These are phyloP conservation scores for Mormyrops boulengeri DNA, from an alignment of 2,797 vertebrate species.

Conservation along the genomic window DNA sequence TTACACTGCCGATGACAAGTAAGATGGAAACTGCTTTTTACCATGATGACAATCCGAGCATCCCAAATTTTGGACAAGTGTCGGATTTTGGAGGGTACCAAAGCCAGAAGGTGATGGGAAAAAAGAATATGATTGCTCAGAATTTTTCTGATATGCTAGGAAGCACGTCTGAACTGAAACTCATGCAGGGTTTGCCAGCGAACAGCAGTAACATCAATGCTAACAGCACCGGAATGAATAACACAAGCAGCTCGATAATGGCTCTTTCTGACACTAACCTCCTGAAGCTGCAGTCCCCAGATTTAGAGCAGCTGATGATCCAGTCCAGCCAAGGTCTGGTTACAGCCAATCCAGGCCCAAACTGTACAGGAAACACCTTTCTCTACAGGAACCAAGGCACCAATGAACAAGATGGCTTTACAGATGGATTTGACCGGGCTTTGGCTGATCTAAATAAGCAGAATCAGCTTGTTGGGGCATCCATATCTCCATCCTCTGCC, in stretches of 20 bases:
- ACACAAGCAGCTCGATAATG: constrained; percentile 46
- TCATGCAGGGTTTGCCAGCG: constrained; percentile 36
- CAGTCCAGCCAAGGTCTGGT: constrained; percentile 67
- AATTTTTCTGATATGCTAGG: constrained; percentile 39
- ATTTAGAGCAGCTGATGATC: constrained; percentile 66
- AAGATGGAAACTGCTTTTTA: constrained; percentile 70
- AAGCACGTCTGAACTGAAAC: constrained; percentile 33
- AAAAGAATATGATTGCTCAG: constrained; percentile 54
- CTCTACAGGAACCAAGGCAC: constrained; percentile 65
- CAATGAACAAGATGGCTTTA: constrained; percentile 79
- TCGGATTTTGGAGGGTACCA: constrained; percentile 61
- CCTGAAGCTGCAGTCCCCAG: constrained; percentile 57
- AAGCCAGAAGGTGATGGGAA: constrained; percentile 60
- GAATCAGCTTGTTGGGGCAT: constrained; percentile 71
- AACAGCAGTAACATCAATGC: constrained; percentile 40
- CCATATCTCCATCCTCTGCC: constrained; percentile 62
- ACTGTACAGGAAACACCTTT: constrained; percentile 45
- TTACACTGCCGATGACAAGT: constrained; percentile 41
- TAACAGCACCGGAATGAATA: constrained; percentile 43
- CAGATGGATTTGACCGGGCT: constrained; percentile 79
- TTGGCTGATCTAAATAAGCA: constrained; percentile 82
- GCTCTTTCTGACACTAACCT: constrained; percentile 56
- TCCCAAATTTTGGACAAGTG: constrained; percentile 51
- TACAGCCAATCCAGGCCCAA: constrained; percentile 53
- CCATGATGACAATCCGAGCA: constrained; percentile 55